A percentile compares a stretch with the other conserved stretches of the same genome.
Evolutionary conservation across 2,797 vertebrate genomes (phyloP).

Genomic region (Acanthurus leucopareius): DNA sequence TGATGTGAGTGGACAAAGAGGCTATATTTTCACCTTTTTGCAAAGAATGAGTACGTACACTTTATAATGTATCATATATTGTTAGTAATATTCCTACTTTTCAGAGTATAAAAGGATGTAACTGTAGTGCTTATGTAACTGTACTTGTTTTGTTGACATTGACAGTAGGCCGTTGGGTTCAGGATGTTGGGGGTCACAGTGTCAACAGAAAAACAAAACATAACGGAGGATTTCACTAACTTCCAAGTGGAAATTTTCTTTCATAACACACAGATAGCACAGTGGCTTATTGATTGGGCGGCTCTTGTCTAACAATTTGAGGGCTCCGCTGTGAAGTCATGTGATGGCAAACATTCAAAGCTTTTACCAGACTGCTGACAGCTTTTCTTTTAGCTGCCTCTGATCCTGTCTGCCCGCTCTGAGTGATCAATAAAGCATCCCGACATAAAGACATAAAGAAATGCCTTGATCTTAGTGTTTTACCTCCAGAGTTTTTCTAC

Average conservation of each 20-base stretch:
- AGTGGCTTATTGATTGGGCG: constrained; percentile 9
- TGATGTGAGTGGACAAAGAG: too few species aligned
- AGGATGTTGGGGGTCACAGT: constrained; percentile 8
- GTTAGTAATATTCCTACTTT: background rate
- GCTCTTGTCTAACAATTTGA: background rate
- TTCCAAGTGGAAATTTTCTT: background rate
- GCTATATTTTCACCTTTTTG: too few species aligned
- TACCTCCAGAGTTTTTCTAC: constrained; percentile 75
- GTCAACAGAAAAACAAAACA: constrained; percentile 14
- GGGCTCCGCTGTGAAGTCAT: background rate
- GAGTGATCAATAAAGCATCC: background rate
- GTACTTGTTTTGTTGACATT: constrained; percentile 8
- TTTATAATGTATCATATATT: background rate
- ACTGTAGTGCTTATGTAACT: background rate
- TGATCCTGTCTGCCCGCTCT: background rate
- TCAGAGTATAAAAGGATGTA: background rate
- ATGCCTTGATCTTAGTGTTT: background rate
- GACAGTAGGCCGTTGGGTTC: constrained; percentile 24
- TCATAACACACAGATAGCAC: background rate
- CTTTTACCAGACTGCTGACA: background rate
- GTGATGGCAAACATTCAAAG: constrained; percentile 6
- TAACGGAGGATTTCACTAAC: background rate
- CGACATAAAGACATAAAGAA: background rate
- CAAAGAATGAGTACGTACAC: background rate
- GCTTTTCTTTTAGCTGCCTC: background rate